These are phyloP conservation scores for Gandaritis pyraliata DNA, from an alignment of 2,888 invertebrate genomes.

Conservation along the genomic window DNA sequence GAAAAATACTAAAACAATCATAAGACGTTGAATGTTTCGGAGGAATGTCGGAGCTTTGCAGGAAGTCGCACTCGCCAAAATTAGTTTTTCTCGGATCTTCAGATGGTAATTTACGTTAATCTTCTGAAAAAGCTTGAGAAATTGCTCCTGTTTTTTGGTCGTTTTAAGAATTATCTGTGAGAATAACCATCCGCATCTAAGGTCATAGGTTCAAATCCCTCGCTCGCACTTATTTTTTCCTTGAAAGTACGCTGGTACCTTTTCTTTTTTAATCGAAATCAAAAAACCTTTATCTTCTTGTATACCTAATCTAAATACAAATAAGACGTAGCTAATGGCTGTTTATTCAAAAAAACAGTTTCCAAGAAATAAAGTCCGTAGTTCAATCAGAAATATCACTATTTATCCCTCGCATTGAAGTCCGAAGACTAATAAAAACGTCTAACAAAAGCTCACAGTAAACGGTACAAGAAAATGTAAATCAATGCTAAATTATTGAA, in stretches of 20 bases:
- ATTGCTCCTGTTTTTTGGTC: slow-evolving; percentile 2
- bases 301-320: neutral
- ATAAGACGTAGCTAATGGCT: neutral
- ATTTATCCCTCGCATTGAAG: slow-evolving; percentile 34
- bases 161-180: neutral
- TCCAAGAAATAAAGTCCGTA: slow-evolving; percentile 3
- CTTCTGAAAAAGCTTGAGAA: slow-evolving; percentile 11
- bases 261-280: too few species aligned
- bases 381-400: slow-evolving; percentile 21
- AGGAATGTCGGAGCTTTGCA: neutral
- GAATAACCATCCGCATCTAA: neutral
- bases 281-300: neutral
- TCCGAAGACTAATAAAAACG: slow-evolving; percentile 34
- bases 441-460: slow-evolving; percentile 27
- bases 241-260: too few species aligned
- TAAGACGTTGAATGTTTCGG: neutral
- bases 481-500: slow-evolving; percentile 39
- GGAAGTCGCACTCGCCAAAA: slow-evolving; percentile 27
- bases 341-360: neutral
- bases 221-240: neutral
- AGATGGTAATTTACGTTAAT: slow-evolving; percentile 16
- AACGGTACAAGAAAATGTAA: slow-evolving; percentile 37
- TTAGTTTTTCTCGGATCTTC: slow-evolving; percentile 22
- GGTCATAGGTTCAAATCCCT: neutral
- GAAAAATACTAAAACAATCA: neutral